These are phyloP conservation scores for Himalopsyche kuldschensis DNA, from an alignment of 2,888 invertebrate species.

Conservation along the genomic window DNA sequence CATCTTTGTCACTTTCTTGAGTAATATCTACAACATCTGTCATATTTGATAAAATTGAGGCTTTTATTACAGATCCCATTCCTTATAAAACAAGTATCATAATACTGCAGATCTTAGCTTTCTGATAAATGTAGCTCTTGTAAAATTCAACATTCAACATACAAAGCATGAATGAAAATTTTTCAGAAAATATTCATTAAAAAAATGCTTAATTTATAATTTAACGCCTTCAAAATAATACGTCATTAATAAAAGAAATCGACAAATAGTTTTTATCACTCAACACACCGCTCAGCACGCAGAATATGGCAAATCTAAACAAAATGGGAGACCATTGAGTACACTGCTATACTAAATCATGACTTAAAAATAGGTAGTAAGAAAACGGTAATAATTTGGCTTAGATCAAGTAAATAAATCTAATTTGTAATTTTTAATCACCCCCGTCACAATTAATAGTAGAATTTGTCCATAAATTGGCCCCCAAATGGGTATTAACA, in stretches of 20 bases:
- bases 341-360: background rate
- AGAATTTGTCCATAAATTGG: background rate
- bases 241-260: background rate
- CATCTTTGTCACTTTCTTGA: background rate
- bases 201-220: background rate
- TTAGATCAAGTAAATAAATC: slow-evolving; percentile 4
- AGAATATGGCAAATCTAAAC: slow-evolving; percentile 7
- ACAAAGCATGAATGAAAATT: background rate
- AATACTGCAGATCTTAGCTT: background rate
- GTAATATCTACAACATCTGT: background rate
- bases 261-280: background rate
- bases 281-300: slow-evolving; percentile 6
- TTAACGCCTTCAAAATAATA: background rate
- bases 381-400: slow-evolving; percentile 13
- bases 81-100: background rate
- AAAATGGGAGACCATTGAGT: slow-evolving; percentile 25
- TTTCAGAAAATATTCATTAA: background rate
- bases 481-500: background rate
- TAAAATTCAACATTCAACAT: background rate
- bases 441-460: background rate
- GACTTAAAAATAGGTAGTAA: slow-evolving; percentile 25
- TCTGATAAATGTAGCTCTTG: background rate
- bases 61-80: background rate
- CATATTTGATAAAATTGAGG: background rate
- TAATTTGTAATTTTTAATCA: slow-evolving; percentile 8